Evolutionary conservation across 2,888 invertebrate genomes (phyloP), one percentile per base, ranked within the genome.

Genomic region (Cantharis rufa): DNA sequence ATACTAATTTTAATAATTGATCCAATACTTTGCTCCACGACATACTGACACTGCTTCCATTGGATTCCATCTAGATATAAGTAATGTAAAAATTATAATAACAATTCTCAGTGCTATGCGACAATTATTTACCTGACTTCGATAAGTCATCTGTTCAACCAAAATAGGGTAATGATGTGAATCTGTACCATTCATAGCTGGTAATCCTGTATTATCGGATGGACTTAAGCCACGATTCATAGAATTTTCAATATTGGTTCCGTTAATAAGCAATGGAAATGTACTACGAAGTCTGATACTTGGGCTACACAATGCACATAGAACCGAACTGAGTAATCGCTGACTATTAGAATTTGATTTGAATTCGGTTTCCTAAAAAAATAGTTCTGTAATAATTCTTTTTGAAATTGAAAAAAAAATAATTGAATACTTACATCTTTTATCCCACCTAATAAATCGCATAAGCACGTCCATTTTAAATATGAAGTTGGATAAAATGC

Each of bases 401-500:
- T 10, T 15, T 32, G 10, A 15, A 64, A 10, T n/a, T n/a, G n/a
- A n/a, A n/a, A n/a, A n/a, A n/a, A n/a, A n/a, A n/a, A n/a, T n/a
- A n/a, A 13, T 7, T 13, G 71, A 11, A n/a, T 62, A 78, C 86
- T 82, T 88, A 93, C 94, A 88, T 93, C 93, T 78, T 92, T 91
- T 84, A 92, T 91, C 85, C 94, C 91, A 27, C 91, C 90, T n/a
- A 97, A 88, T 77, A 96, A 87, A 83, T 96, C 95, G 86, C 97
- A 97, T 0, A 98, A 89, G 84, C 96, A 95, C 80, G 94, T 94
- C 98, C 98, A 98, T 86, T 98, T 98, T 71, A 98, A 89, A 72
- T 93, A 94, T 0, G 96, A 95, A 0, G 97, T 98, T 0, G 98
- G 98, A 88, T 97, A 98, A 89, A 99, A 98, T 0, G 97, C 97